phyloP scores from a whole-genome alignment of 2,888 invertebrate species.

The Monopis laevigella region DNA sequence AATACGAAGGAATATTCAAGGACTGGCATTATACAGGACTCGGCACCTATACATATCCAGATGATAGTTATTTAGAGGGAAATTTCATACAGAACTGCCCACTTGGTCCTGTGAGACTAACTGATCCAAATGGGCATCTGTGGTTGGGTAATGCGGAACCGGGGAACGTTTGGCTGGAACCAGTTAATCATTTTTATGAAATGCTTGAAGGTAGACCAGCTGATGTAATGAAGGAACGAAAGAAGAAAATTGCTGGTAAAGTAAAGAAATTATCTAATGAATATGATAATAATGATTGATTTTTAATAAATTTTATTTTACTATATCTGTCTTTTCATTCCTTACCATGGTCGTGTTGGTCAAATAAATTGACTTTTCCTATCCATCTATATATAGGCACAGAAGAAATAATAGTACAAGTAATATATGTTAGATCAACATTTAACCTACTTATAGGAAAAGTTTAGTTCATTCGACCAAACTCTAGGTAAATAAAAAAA shows the following conservation, averaged over 20 bases:
- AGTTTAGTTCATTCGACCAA: too few relatives aligned
- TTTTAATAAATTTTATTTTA: too few relatives aligned
- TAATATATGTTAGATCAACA: too few relatives aligned
- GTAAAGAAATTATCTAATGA: too few relatives aligned
- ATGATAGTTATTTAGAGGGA: slow-evolving; percentile 49
- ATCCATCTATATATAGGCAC: too few relatives aligned
- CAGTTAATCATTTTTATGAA: slow-evolving; percentile 50
- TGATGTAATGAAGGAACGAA: slow-evolving; percentile 5
- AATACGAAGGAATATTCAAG: slow-evolving; percentile 55
- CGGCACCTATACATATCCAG: slow-evolving; percentile 61
- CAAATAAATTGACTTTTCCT: too few relatives aligned
- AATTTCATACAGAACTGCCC: slow-evolving; percentile 64
- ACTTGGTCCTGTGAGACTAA: slow-evolving; percentile 38
- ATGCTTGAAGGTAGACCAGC: slow-evolving; percentile 31
- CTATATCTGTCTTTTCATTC: too few relatives aligned
- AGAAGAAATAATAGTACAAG: too few relatives aligned
- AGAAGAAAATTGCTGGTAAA: slow-evolving; percentile 20
- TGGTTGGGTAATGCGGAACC: slow-evolving; percentile 59
- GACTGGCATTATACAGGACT: slow-evolving; percentile 54
- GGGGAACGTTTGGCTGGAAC: slow-evolving; percentile 47
- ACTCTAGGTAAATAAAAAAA: too few relatives aligned
- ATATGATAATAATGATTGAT: too few relatives aligned
- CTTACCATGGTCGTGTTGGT: too few relatives aligned
- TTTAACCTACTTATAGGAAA: too few relatives aligned
- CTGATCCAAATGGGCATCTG: slow-evolving; percentile 58